These are phyloP conservation scores for Oscheius myriophilus DNA, from an alignment of 2,888 invertebrate species.

Conservation along the genomic window DNA sequence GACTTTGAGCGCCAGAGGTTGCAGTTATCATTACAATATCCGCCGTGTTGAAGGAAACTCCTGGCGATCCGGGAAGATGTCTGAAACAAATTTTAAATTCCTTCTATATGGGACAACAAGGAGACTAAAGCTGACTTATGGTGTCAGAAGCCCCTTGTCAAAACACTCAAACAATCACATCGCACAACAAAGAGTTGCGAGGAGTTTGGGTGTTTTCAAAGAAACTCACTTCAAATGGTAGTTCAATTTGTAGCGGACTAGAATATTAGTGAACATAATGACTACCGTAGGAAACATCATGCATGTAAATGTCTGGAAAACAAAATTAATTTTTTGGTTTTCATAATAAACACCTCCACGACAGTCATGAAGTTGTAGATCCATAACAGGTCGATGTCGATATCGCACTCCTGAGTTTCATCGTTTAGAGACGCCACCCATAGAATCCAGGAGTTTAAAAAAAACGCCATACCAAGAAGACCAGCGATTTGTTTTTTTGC, in stretches of 20 bases:
- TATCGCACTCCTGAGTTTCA: slow-evolving; percentile 58
- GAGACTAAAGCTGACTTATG: neutral
- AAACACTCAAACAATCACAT: neutral
- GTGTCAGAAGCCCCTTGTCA: neutral
- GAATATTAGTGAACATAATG: slow-evolving; percentile 61
- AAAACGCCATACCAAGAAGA: slow-evolving; percentile 52
- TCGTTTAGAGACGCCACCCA: slow-evolving; percentile 60
- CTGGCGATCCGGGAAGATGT: slow-evolving; percentile 58
- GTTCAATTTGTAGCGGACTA: slow-evolving; percentile 64
- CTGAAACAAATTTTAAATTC: slow-evolving; percentile 32
- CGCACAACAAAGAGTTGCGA: neutral
- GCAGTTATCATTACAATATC: slow-evolving; percentile 47
- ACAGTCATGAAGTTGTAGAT: slow-evolving; percentile 58
- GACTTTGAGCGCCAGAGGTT: slow-evolving; percentile 13
- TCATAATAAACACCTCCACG: slow-evolving; percentile 35
- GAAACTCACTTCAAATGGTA: slow-evolving; percentile 50
- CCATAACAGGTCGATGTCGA: slow-evolving; percentile 53
- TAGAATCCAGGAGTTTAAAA: slow-evolving; percentile 66
- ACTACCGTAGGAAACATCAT: slow-evolving; percentile 62
- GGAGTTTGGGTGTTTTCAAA: neutral
- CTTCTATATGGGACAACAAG: neutral
- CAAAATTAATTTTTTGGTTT: neutral
- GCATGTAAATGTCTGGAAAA: slow-evolving; percentile 56
- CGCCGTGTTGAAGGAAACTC: slow-evolving; percentile 64
- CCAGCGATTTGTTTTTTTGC: slow-evolving; percentile 55